Evolutionary conservation across 92 coral and sea anemone species (phyloP).

Genomic region (Plumapathes pennacea): DNA sequence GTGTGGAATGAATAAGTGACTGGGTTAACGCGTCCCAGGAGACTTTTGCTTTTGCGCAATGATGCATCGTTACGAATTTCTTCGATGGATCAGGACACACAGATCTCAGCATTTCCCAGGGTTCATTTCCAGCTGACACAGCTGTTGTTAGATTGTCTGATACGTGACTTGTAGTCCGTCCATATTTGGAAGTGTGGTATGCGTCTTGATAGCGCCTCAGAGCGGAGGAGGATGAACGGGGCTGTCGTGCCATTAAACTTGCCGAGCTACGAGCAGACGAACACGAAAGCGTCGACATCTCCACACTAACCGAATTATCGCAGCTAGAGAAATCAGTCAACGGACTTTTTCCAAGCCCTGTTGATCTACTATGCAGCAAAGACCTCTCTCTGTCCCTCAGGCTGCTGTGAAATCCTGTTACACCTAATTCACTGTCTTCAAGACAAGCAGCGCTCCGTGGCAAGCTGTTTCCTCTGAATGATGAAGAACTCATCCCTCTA

Average conservation of each 20-base stretch:
- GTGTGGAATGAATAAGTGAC: conserved; percentile 66
- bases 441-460: too few species aligned
- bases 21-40: conserved; percentile 76
- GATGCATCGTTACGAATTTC: conserved; percentile 80
- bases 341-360: too few species aligned
- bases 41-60: conserved; percentile 55
- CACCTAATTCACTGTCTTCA: too few species aligned
- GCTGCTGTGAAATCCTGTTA: too few species aligned
- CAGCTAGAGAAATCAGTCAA: too few species aligned
- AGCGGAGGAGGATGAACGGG: conserved; percentile 73
- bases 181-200: conserved; percentile 1
- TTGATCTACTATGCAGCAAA: too few species aligned
- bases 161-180: conserved; percentile 2
- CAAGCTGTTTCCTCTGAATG: too few species aligned
- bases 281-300: too few species aligned
- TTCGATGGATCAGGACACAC: conserved; percentile 80
- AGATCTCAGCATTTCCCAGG: conserved; percentile 86
- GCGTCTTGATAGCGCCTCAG: conserved; percentile 64
- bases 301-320: too few species aligned
- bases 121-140: conserved; percentile 69
- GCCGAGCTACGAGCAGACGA: too few species aligned
- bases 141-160: conserved; percentile 13
- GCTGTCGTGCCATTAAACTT: conserved; percentile 70
- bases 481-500: too few species aligned
- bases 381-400: too few species aligned